Conservation (phyloP, 2,113 vertebrate genomes). For the Dicrurus megarhynchus region DNA sequence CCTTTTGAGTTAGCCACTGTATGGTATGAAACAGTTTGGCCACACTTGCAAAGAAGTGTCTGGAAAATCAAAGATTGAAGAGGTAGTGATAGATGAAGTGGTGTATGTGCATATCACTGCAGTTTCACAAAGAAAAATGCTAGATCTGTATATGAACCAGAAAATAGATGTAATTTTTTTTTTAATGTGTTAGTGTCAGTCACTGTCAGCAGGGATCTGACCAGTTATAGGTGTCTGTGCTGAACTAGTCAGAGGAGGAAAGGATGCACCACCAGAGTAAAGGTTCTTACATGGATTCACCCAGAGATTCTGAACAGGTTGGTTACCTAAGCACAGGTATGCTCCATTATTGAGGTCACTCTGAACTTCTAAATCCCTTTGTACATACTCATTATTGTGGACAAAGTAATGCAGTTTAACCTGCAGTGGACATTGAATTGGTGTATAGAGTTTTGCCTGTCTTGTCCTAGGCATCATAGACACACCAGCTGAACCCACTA, state of each 20-base stretch:
- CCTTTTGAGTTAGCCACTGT: neutral
- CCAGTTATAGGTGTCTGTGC: neutral
- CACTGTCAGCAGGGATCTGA: neutral
- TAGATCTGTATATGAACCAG: neutral
- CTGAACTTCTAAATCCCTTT: neutral
- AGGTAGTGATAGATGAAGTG: neutral
- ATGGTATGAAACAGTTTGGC: neutral
- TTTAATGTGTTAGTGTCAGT: accelerated
- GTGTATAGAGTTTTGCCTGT: neutral
- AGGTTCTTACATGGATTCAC: neutral
- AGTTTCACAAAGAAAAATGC: neutral
- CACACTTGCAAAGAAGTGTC: neutral
- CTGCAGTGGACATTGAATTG: neutral
- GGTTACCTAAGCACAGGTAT: neutral
- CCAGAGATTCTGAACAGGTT: neutral
- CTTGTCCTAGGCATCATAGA: neutral
- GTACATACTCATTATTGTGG: neutral
- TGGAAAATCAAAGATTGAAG: neutral
- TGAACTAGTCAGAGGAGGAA: neutral
- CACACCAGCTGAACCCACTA: neutral
- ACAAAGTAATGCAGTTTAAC: neutral
- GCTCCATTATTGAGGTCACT: neutral
- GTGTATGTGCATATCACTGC: neutral
- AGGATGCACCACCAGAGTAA: neutral
- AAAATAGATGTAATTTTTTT: neutral